Evolutionary conservation across 2,888 invertebrate genomes (phyloP), one percentile per base, ranked within the genome.

Genomic region (Coleophora deauratella): DNA sequence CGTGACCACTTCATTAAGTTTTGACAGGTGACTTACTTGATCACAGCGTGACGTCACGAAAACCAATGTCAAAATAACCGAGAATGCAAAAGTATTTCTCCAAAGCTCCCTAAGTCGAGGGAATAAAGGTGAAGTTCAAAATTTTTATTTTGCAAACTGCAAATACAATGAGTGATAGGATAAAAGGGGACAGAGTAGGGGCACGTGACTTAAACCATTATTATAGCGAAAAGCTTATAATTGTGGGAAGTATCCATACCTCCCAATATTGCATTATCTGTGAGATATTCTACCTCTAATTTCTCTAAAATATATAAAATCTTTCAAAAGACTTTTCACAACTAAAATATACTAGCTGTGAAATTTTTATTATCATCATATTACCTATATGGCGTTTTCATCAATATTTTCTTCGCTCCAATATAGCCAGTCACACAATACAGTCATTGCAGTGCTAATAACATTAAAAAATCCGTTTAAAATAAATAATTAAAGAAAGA

Each of bases 171-270:
- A 72, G 65, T 63, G 52, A 42, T 43, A 52, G 44, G 48, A 58
- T 75, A 60, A 72, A 68, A 54, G 49, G 62, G 57, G 57, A 52
- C 53, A 57, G 57, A 54, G 35, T 50, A 58, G 51, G 48, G 69
- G 45, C 76, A 72, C 78, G 78, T 68, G 78, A 57, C 75, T 56
- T 44, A 9, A 33, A 37, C 58, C 55, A 68, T 72, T 73, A 65
- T 6, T 61, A 37, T 39, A 48, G 47, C 54, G 51, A 47, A 66
- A 66, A 64, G 49, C 49, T 51, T 47, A 44, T 72, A 70, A 73
- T 72, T 70, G 59, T 66, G 61, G 56, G 62, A 57, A 67, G 45
- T 35, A 40, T 36, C 7, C 11, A n/a, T 27, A n/a, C n/a, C n/a
- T n/a, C n/a, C n/a, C 21, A 21, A 21, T 21, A 21, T 21, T 21